These are phyloP conservation scores for Numida meleagris DNA, from an alignment of 2,113 vertebrate species.

Conservation along the genomic window DNA sequence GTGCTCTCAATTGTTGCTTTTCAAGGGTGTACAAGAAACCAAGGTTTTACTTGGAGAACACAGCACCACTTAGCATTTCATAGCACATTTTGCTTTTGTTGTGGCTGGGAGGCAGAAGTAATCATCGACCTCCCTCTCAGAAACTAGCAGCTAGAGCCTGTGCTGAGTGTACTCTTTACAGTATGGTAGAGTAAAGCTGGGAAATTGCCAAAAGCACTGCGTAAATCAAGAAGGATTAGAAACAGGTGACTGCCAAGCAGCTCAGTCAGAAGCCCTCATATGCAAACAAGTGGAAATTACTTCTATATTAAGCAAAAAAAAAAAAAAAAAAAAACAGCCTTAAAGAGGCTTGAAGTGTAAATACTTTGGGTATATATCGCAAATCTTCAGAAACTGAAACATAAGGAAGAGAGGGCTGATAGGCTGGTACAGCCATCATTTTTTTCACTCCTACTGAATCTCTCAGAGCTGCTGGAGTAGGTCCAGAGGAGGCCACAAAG, in stretches of 20 bases:
- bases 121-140: not conserved
- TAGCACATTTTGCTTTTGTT: not conserved
- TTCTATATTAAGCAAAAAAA: not conserved
- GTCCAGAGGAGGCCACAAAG: too few species aligned
- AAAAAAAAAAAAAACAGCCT: not conserved
- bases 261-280: not conserved
- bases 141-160: not conserved
- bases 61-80: not conserved
- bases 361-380: not conserved
- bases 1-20: not conserved
- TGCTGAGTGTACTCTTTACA: not conserved
- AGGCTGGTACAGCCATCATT: not conserved
- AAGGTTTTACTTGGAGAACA: not conserved
- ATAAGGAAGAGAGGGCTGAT: not conserved
- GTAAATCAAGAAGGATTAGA: not conserved
- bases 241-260: not conserved
- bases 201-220: not conserved
- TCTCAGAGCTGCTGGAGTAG: not conserved
- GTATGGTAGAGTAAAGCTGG: not conserved
- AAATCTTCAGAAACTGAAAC: not conserved
- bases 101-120: not conserved
- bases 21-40: not conserved
- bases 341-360: not conserved
- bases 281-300: not conserved
- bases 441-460: not conserved